Base-by-base conservation (phyloP, 2,888 invertebrate species). In the Gnatocerus cornutus region DNA sequence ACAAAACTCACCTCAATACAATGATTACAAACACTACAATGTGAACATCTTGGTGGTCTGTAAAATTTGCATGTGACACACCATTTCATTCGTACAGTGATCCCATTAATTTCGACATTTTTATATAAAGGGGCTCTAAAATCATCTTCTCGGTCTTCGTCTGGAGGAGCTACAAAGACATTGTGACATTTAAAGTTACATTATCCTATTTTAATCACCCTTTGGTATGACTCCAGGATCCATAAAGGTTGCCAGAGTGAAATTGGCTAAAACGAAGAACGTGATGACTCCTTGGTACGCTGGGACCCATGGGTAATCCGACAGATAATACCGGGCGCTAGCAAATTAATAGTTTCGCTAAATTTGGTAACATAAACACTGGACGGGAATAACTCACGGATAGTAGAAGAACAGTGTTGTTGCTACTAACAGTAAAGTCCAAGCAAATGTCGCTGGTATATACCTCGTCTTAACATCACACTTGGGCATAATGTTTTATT, bases 41-140 rank as follows among this genome's bases (percentile, higher is more conserved):
- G 99, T 70, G 98, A 98, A 87, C 99, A 98, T 82, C 99, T 90
- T 73, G 99, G 99, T 84, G 99, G 99, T 81, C 99, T 90, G 87
- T 99, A 99, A 89, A 99, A 99, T 88, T 98, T 97, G 88, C 99
- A 99, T 1, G 99, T 99, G 77, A 97, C 96, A 87, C 99, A 99
- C 99, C 99, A 99, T 87, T 99, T 99, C 99, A 99, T 99, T 73
- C 99, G 93, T 72, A 99, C 98, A 9, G 97, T 97, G 77, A 99
- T 97, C 71, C 98, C 98, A 87, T 98, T 97, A 78, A 99, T 98
- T 86, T 99, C 98, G 74, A 98, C 97, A 86, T 93, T 97, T 87
- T 96, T 97, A 86, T 98, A 99, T 71, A 99, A 88, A 7, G 97
- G 97, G 71, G 98, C 97, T 80, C 98, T 90, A 83, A 97, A 95